A percentile compares a stretch with the other conserved stretches of the same genome.
phyloP scores from a whole-genome alignment of 23 tunicate genomes.

The Halocynthia aurantium region DNA sequence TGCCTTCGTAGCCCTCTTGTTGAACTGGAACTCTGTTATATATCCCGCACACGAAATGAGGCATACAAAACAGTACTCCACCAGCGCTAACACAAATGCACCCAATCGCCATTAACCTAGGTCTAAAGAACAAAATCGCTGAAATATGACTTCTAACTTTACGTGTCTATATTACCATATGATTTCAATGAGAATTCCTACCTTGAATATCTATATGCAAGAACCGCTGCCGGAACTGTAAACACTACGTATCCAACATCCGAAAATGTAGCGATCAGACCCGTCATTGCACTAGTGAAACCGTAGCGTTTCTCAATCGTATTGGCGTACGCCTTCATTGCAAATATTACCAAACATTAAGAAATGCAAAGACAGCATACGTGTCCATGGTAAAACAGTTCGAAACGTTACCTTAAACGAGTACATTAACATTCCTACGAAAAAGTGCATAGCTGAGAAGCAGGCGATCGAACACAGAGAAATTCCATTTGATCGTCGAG shows the following conservation, averaged over 20 bases:
- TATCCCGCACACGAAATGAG: constrained; percentile 36
- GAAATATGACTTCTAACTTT: no score
- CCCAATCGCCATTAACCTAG: constrained; percentile 22
- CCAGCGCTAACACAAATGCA: constrained; percentile 24
- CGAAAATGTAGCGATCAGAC: constrained; percentile 3
- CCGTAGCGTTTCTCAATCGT: constrained; percentile 41
- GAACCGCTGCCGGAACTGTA: constrained; percentile 16
- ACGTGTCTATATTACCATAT: no score
- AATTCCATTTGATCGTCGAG: no score
- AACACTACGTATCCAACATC: constrained; percentile 17
- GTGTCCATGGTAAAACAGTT: neutral
- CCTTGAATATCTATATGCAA: constrained; percentile 20
- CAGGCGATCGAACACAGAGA: constrained; percentile 15
- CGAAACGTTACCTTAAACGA: constrained; percentile 22
- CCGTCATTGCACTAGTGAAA: constrained; percentile 15
- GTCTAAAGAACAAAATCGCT: constrained; percentile 10
- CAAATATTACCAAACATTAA: no score
- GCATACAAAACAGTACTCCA: constrained; percentile 22
- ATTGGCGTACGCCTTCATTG: constrained; percentile 23
- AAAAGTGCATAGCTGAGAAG: constrained; percentile 17
- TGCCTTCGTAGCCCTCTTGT: neutral
- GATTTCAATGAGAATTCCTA: neutral
- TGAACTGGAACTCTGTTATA: constrained; percentile 4
- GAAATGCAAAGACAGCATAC: neutral
- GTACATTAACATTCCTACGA: constrained; percentile 27